These are phyloP conservation scores for Melinopterus prodromus DNA, from an alignment of 2,888 invertebrate species.

Conservation along the genomic window DNA sequence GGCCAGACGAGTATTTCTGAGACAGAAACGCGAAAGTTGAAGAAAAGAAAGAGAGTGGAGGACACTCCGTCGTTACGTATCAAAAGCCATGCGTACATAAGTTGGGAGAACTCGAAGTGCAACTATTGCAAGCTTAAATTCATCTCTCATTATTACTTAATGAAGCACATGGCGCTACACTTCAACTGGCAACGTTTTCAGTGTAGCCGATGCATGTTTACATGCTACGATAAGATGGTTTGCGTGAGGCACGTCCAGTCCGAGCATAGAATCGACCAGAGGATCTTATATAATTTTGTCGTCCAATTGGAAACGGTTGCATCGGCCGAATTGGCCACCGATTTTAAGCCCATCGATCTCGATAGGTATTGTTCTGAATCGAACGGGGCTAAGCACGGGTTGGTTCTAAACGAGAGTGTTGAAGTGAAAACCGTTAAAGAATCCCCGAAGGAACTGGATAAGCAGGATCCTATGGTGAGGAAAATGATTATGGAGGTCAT, in stretches of 20 bases:
- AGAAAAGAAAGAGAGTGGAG: neutral
- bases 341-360: constrained; percentile 41
- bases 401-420: constrained; percentile 15
- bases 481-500: constrained; percentile 60
- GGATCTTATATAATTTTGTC: constrained; percentile 57
- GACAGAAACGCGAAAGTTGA: no score
- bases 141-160: constrained; percentile 63
- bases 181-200: constrained; percentile 78
- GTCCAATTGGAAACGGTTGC: constrained; percentile 54
- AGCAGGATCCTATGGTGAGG: constrained; percentile 49
- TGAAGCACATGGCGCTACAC: constrained; percentile 72
- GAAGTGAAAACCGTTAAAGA: constrained; percentile 8
- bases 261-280: constrained; percentile 68
- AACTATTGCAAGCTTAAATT: constrained; percentile 65
- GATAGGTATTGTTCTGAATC: neutral
- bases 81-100: constrained; percentile 59
- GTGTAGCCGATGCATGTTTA: constrained; percentile 77
- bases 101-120: constrained; percentile 61
- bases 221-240: constrained; percentile 71
- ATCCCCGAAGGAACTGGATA: constrained; percentile 19
- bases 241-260: constrained; percentile 71
- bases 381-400: constrained; percentile 9
- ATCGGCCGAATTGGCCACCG: constrained; percentile 50
- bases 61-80: constrained; percentile 56
- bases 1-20: no score